phyloP scores from a whole-genome alignment of 1,140 invertebrate species.

The Lordiphosa mommai region DNA sequence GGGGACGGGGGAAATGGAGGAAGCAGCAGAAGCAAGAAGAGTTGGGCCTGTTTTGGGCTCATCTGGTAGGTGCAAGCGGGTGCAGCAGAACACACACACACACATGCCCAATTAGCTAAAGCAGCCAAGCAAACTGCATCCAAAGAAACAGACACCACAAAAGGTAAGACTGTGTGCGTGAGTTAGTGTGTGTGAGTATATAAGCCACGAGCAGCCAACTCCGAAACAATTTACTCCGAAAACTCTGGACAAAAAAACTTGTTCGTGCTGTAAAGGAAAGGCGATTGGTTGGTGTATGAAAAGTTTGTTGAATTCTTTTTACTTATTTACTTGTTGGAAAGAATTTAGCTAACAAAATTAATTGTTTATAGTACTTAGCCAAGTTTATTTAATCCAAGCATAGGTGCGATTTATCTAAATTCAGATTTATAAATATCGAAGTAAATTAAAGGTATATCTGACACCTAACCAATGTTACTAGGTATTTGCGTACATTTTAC shows the following conservation, averaged over 20 bases:
- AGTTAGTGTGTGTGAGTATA: constrained; percentile 17
- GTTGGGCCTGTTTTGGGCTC: constrained; percentile 19
- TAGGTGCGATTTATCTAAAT: no score
- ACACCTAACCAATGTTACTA: no score
- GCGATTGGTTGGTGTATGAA: not conserved
- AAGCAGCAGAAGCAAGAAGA: not conserved
- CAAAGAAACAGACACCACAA: constrained; percentile 21
- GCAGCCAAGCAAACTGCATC: constrained; percentile 13
- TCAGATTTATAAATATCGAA: no score
- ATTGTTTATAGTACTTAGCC: no score
- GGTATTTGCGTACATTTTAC: no score
- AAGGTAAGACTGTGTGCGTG: constrained; percentile 16
- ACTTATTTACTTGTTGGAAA: not conserved
- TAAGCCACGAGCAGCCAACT: constrained; percentile 13
- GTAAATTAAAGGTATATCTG: no score
- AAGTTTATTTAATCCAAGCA: no score
- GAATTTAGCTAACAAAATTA: not conserved
- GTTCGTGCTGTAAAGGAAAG: constrained; percentile 5
- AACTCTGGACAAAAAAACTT: not conserved
- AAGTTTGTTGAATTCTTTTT: no score
- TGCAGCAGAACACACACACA: constrained; percentile 25
- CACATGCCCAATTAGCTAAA: constrained; percentile 67
- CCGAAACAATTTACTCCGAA: constrained; percentile 44
- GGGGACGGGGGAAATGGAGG: constrained; percentile 10
- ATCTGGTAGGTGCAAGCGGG: constrained; percentile 21